phyloP scores from a whole-genome alignment of 2,113 vertebrate genomes.

The Gracilinanus agilis region DNA sequence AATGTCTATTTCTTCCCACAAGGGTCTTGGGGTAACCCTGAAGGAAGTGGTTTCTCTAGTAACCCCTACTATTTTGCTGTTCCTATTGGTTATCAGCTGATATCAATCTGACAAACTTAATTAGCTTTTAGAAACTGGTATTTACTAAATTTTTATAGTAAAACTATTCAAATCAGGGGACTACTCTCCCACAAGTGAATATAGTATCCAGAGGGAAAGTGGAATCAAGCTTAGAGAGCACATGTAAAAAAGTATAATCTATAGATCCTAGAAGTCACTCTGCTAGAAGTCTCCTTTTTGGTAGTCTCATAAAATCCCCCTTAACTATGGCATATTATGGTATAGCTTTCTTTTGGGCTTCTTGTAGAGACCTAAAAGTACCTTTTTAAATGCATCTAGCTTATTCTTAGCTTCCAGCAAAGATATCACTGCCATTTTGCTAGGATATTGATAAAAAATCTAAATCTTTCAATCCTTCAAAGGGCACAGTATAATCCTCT shows the following conservation, averaged over 20 bases:
- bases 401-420: background rate
- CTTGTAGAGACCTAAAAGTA: background rate
- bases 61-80: too few species aligned
- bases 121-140: background rate
- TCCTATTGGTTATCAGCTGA: too few species aligned
- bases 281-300: background rate
- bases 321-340: background rate
- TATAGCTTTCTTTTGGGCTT: background rate
- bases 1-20: background rate
- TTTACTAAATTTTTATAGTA: background rate
- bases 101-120: too few species aligned
- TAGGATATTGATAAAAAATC: background rate
- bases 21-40: too few species aligned
- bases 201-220: background rate
- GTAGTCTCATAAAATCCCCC: background rate
- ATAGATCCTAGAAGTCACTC: background rate
- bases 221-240: background rate
- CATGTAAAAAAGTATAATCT: background rate
- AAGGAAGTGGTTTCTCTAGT: too few species aligned
- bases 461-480: background rate
- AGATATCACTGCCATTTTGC: background rate
- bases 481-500: background rate
- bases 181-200: background rate
- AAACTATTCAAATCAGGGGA: background rate
- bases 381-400: background rate